Conservation (phyloP, 2,113 vertebrate species). For the Nipponia nippon region DNA sequence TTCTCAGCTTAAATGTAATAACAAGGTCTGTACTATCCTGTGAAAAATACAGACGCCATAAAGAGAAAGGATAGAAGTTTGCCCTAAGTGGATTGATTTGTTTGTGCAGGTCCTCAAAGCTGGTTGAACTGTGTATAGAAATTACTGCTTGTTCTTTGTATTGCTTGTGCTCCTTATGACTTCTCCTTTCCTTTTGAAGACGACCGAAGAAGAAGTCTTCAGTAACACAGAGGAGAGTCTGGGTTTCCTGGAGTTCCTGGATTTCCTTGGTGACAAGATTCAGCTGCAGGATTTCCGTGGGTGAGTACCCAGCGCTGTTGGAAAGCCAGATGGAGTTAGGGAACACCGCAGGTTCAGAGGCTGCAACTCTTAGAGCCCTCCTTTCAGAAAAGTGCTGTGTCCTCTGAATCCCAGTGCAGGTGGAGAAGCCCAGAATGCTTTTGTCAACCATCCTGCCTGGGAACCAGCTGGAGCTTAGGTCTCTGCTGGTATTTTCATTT, state of each 20-base stretch:
- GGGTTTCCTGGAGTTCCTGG: constrained; percentile 84
- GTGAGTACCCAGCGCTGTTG: constrained; percentile 43
- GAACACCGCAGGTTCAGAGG: accelerated
- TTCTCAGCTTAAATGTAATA: not conserved
- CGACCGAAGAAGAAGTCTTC: constrained; percentile 87
- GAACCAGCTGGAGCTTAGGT: not conserved
- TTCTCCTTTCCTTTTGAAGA: constrained; percentile 60
- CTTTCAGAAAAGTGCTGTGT: not conserved
- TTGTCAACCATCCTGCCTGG: not conserved
- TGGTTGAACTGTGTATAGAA: not conserved
- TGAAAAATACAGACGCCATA: not conserved
- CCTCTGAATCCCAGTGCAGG: not conserved
- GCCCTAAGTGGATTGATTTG: not conserved
- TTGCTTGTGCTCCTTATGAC: not conserved
- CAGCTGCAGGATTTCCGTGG: constrained; percentile 84
- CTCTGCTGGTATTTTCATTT: not conserved
- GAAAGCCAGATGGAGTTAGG: not conserved
- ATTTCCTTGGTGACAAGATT: constrained; percentile 84
- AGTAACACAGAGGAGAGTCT: constrained; percentile 86
- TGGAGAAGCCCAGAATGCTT: not conserved
- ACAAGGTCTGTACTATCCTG: not conserved
- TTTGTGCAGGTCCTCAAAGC: not conserved
- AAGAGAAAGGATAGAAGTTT: not conserved
- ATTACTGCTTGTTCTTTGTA: not conserved
- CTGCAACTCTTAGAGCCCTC: not conserved